Base-by-base conservation (phyloP, 2,888 invertebrate genomes). In the Rhimphoctona megacephalus region DNA sequence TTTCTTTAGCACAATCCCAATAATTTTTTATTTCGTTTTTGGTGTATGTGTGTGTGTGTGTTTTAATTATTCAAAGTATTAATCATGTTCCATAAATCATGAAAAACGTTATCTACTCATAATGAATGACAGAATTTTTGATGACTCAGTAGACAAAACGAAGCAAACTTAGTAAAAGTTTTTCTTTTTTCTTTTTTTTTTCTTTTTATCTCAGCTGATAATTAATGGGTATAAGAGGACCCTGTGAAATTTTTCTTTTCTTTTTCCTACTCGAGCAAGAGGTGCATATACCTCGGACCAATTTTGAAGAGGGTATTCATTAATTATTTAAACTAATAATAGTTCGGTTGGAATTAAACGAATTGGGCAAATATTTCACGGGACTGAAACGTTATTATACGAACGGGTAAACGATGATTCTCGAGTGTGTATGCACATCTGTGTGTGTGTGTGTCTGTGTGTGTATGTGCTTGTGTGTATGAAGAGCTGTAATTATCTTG, bases 321-420 rank as follows among this genome's bases (percentile, higher is more conserved):
- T 81, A 81, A 81, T 82, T 67, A 82, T 81, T 84, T 81, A 74
- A 86, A 84, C 86, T 84, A 84, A 86, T 86, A 86, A 86, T 81
- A 74, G 81, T 81, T 84, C 69, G 69, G 67, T 46, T 74, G 64
- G 69, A 78, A 86, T 86, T 81, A 78, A 86, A 86, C 84, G 86
- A 84, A 73, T 81, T 64, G 85, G 43, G 82, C 79, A 49, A 85
- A 85, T 85, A 83, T 83, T 85, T 83, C 78, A 82, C 86, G 14
- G 73, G 74, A 69, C 69, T 78, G 76, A 81, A 84, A 74, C 81
- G 84, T 81, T 86, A 86, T 86, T 86, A 81, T 78, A 46, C 43
- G 33, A 78, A 81, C 84, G 84, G 57, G 84, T 78, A 78, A 81
- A 30, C 61, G 61, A 30, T 84, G 73, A 86, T 84, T 67, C 52